Conservation (phyloP, 1,140 invertebrate species). For the Zaprionus davidi region DNA sequence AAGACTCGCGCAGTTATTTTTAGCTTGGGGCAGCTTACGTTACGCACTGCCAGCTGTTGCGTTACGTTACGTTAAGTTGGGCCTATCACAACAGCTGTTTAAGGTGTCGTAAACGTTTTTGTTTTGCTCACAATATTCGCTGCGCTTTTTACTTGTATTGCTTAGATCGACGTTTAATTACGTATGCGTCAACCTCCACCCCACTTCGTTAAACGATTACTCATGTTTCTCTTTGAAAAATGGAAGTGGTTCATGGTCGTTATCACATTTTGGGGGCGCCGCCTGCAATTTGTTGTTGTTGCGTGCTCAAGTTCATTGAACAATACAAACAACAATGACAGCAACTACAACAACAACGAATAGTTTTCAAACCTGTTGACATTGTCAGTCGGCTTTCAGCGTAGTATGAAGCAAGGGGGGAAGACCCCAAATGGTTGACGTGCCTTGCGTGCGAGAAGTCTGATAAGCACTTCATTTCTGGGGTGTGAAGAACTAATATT, state of each 20-base stretch:
- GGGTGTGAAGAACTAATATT: constrained; percentile 73
- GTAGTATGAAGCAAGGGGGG: not conserved
- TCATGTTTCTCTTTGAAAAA: not conserved
- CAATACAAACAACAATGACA: constrained; percentile 27
- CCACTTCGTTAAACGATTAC: constrained; percentile 10
- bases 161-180: constrained; percentile 20
- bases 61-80: constrained; percentile 27
- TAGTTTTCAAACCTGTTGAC: constrained; percentile 66
- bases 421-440: constrained; percentile 39
- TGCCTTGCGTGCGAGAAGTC: constrained; percentile 32
- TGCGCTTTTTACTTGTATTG: constrained; percentile 49
- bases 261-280: constrained; percentile 25
- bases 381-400: constrained; percentile 49
- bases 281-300: constrained; percentile 32
- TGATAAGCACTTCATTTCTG: constrained; percentile 57
- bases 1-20: constrained; percentile 80
- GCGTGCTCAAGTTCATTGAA: constrained; percentile 67
- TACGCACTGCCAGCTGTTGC: constrained; percentile 14
- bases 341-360: constrained; percentile 17
- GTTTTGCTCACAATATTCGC: constrained; percentile 60
- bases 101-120: constrained; percentile 24
- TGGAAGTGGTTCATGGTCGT: constrained; percentile 57
- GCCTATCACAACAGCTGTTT: constrained; percentile 51
- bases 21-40: constrained; percentile 69
- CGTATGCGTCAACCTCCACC: not conserved